Conservation (phyloP, 2,797 vertebrate genomes). For the Sciurus vulgaris region DNA sequence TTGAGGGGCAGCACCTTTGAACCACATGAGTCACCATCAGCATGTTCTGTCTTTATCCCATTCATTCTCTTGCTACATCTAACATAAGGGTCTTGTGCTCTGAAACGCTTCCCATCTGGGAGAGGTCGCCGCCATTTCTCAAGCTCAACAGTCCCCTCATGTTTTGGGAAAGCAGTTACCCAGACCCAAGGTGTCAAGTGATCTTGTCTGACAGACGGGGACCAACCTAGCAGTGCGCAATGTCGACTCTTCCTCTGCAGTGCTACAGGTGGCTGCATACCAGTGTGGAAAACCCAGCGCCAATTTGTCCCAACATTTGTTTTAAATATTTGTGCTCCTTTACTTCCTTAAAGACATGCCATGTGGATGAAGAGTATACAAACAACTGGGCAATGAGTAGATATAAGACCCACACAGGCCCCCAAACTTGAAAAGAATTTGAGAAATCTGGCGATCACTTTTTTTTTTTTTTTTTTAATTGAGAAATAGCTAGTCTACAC, state of each 20-base stretch:
- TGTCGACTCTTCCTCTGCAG: not conserved
- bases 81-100: not conserved
- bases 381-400: not conserved
- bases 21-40: not conserved
- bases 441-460: conserved; percentile 18
- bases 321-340: not conserved
- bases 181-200: conserved; percentile 40
- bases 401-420: not conserved
- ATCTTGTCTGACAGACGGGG: conserved; percentile 44
- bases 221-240: not conserved
- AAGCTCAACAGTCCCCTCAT: not conserved
- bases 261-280: not conserved
- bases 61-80: not conserved
- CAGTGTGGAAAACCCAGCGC: not conserved
- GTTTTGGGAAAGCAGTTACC: not conserved
- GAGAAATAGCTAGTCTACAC: conserved; percentile 36
- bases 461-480: not conserved
- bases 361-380: not conserved
- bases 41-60: not conserved
- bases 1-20: not conserved
- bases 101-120: not conserved
- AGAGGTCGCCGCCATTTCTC: not conserved
- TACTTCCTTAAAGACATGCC: not conserved
- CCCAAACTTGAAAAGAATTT: not conserved
- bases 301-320: not conserved